Evolutionary conservation across 2,888 invertebrate species (phyloP), one percentile per base, ranked within the genome.

Genomic region (Hipparchia semele): DNA sequence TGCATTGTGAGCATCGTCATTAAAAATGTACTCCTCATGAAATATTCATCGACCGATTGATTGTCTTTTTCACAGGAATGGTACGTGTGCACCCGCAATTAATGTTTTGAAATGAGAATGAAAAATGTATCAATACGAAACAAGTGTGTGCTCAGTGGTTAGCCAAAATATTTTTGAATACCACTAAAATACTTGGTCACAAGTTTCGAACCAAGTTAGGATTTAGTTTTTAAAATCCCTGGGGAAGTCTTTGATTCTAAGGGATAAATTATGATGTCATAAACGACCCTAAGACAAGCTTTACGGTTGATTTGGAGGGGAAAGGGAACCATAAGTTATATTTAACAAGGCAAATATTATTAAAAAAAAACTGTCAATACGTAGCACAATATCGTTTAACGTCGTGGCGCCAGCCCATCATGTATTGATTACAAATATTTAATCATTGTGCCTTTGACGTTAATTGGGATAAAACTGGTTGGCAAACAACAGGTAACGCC

Each of bases 21-120:
- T 88, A 86, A 83, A 83, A 84, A 85, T 81, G 79, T 82, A 79
- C 81, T 82, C 79, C 81, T 85, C 81, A 87, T 88, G 84, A 85
- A 88, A 87, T 87, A 87, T 88, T 86, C 84, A 87, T 86, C 78
- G 77, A 77, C 77, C 84, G 82, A 86, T 23, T 23, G 23, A 23
- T 87, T 87, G 87, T 87, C 79, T 77, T 76, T 76, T 78, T 76
- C 72, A 39, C 66, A 68, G 71, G 69, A 68, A 68, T 76, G 66
- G 75, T 68, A 46, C 65, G 65, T 56, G 66, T 73, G 71, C 73
- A 69, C 70, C 70, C 70, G 66, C 70, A 76, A 74, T 77, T 79
- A 76, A 74, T 74, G 68, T 72, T 73, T 65, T 60, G 64, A 69
- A 74, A 49, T 6, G 2, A 23, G 33, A 12, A 39, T 8, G 9